Evolutionary conservation across 1,140 invertebrate genomes (phyloP).

Genomic region (Pseudachorutes palmiensis): DNA sequence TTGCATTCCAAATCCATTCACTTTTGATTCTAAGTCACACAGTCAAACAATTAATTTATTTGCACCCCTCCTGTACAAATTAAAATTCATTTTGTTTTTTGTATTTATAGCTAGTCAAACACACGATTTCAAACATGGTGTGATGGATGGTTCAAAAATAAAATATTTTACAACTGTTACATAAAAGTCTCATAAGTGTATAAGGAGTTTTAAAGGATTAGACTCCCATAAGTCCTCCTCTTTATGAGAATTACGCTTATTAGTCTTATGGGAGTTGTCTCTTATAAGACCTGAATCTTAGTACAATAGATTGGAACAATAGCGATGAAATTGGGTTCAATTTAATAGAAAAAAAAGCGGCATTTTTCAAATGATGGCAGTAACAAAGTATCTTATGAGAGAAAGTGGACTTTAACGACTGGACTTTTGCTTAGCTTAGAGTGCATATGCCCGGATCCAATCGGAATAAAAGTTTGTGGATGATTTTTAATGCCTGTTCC

Average conservation of each 20-base stretch:
- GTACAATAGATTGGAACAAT: no score
- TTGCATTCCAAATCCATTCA: constrained; percentile 4
- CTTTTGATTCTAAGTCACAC: constrained; percentile 9
- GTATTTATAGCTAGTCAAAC: constrained; percentile 4
- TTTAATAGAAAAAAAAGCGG: no score
- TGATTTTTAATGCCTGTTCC: not conserved
- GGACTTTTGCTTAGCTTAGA: not conserved
- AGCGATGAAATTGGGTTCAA: no score
- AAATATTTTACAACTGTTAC: constrained; percentile 6
- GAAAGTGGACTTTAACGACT: no score
- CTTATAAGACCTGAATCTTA: no score
- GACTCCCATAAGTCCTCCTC: no score
- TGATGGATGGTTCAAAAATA: constrained; percentile 2
- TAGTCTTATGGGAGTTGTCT: no score
- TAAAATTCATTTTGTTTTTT: constrained; percentile 5
- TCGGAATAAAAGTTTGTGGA: not conserved
- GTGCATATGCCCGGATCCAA: not conserved
- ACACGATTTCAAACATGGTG: not conserved
- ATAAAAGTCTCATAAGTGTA: no score
- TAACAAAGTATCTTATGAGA: no score
- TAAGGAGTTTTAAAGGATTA: no score
- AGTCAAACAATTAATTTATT: constrained; percentile 10
- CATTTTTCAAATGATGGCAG: no score
- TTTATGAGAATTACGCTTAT: no score
- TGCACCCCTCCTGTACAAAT: not conserved